Base-by-base conservation (phyloP, 2,797 vertebrate species). In the Coracias cyanogaster region DNA sequence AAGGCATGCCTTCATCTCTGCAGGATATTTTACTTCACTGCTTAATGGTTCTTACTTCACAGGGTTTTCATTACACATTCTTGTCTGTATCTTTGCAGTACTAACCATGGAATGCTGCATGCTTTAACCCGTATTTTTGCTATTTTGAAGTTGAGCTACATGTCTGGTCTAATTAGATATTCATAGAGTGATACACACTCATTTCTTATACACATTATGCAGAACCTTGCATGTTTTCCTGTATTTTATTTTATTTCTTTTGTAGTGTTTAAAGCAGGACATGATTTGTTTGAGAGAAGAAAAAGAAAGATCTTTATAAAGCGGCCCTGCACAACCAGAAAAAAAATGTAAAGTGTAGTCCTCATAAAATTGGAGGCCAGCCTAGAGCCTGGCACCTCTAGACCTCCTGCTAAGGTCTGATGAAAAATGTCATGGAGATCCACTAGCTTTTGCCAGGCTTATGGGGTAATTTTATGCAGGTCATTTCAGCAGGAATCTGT, bases 141-240 rank as follows among this genome's bases (percentile, higher is more conserved):
- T 79, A 1, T 83, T 94, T 94, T 93, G 82, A 80, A 86, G 83
- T 55, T 90, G 64, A 94, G 78, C 48, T 94, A 64, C 37, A 9
- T 46, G 46, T 62, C 90, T 95, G 62, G 35, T 89, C 66, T 94
- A 95, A 96, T 93, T 94, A 94, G 33, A 70, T 71, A 86, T 94
- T 94, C 77, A 86, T 71, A 62, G 51, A 90, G 54, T 67, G 82
- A 82, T 92, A 86, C 84, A 90, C 57, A 84, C 17, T 93, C 41
- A 43, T 93, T 93, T 90, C 67, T 90, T 93, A 66, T 26, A 82
- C 46, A 54, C 41, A 80, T 93, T 96, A 94, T 78, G 49, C 83
- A 89, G 64, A 94, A 86, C 52, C 60, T 85, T 65, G 37, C 29
- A 39, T 51, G 66, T 91, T 94, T 93, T 51, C 48, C 70, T 90